A percentile compares a stretch with the other conserved stretches of the same genome.
Evolutionary conservation across 1,140 invertebrate genomes (phyloP).

Genomic region (Zaprionus capensis): DNA sequence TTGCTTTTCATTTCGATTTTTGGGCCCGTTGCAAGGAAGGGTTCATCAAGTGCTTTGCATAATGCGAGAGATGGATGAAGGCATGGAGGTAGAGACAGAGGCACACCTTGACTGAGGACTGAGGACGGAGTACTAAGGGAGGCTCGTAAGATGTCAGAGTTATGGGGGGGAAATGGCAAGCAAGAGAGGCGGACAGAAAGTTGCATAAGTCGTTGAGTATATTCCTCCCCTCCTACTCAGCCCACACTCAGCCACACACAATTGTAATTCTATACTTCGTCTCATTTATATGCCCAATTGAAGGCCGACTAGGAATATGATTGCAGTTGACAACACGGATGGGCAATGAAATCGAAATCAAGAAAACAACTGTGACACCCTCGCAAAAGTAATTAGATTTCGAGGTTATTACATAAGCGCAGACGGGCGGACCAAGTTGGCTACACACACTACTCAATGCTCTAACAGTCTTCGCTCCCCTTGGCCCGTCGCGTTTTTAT

Average conservation of each 20-base stretch:
- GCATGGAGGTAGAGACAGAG: not conserved
- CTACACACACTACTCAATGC: conserved; percentile 25
- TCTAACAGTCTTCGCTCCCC: not conserved
- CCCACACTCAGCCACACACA: not conserved
- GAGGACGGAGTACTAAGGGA: not conserved
- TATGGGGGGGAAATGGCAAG: conserved; percentile 37
- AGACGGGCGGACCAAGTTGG: conserved; percentile 68
- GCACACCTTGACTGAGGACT: conserved; percentile 40
- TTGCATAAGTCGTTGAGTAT: not conserved
- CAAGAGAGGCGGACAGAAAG: conserved; percentile 16
- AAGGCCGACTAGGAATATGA: not conserved
- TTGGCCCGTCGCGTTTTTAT: conserved; percentile 51
- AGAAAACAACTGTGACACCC: conserved; percentile 16
- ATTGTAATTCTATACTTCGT: not conserved
- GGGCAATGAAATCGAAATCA: conserved; percentile 41
- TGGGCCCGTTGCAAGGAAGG: conserved; percentile 27
- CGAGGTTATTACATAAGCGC: conserved; percentile 75
- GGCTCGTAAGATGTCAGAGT: conserved; percentile 45
- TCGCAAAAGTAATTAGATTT: conserved; percentile 79
- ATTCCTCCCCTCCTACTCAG: not conserved
- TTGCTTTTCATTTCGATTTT: conserved; percentile 63
- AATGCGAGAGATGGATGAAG: conserved; percentile 35
- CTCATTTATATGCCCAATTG: conserved; percentile 9
- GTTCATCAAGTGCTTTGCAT: conserved; percentile 71
- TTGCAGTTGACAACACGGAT: conserved; percentile 4